Base-by-base conservation (phyloP, 23 tunicate species). In the Ciona savignyi region DNA sequence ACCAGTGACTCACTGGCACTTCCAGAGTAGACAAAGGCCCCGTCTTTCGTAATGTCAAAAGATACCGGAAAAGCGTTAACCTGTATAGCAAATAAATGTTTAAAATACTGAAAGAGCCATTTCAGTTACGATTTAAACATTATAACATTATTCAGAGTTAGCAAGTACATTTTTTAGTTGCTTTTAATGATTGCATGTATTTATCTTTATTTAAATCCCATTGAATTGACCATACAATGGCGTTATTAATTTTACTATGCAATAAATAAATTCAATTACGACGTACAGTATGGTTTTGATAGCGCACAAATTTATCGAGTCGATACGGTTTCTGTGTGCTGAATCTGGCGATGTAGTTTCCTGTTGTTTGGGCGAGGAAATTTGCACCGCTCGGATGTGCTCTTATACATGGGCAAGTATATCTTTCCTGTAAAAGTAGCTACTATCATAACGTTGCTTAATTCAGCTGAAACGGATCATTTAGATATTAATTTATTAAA, bases 331-430 rank as follows among this genome's bases (percentile, higher is more conserved):
- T 77, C 27, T 77, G 79, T 49, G 87, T 33, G 30, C 83, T 84
- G 76, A 91, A 91, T 48, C 97, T 51, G 21, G 91, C 91, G 32
- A 85, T 85, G 61, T 84, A 91, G 63, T 91, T 85, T 22, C 97
- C 97, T 22, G 84, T 91, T 20, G 97, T 91, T 72, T 91, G 97
- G 32, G 97, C 92, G 20, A 91, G 67, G 35, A 91, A 35, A 23
- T 34, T 77, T 0, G 83, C 42, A 1, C 92, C 97, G 34, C 97
- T 80, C 28, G 91, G 92, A 34, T 91, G 97, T 15, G 76, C 86
- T 34, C 86, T 60, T 0, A 91, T 70, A 65, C 78, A 73, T 0
- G 97, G 97, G 60, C 97, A 91, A 22, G 97, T 76, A 76, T 80
- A 91, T 0, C 90, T 73, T 32, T 91, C 97, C 91, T 85, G 70